Conservation (phyloP, 2,888 invertebrate genomes). For the Nycteola revayana region DNA sequence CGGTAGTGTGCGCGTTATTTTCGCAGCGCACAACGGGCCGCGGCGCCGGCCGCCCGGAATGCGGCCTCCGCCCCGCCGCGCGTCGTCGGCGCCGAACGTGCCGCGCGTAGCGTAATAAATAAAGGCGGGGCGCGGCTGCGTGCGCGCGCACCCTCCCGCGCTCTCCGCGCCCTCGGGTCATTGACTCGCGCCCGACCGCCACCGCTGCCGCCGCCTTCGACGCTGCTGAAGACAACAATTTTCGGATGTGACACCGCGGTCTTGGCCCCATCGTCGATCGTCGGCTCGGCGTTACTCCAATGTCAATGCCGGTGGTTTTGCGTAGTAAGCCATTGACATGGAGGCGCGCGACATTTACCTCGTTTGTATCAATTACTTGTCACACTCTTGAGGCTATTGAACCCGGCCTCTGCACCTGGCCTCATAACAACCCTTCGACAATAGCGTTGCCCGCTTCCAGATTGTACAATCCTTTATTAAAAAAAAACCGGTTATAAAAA, state of each 20-base stretch:
- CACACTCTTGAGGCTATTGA: constrained; percentile 48
- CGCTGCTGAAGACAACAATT: constrained; percentile 65
- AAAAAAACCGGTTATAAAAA: constrained; percentile 47
- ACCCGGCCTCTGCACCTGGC: constrained; percentile 50
- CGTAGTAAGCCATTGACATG: constrained; percentile 21
- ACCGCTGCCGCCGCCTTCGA: constrained; percentile 45
- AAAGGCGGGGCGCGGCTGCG: constrained; percentile 80
- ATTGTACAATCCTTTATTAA: constrained; percentile 33
- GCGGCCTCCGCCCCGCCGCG: constrained; percentile 75
- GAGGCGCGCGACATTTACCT: constrained; percentile 9
- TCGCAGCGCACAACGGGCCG: constrained; percentile 55
- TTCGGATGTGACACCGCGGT: constrained; percentile 57
- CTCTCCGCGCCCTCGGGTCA: constrained; percentile 72
- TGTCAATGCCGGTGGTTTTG: constrained; percentile 69
- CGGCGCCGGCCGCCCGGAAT: constrained; percentile 67
- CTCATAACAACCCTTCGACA: constrained; percentile 27
- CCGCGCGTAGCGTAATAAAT: constrained; percentile 80
- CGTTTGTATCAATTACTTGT: constrained; percentile 33
- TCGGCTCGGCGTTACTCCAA: constrained; percentile 50
- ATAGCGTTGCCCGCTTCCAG: constrained; percentile 15
- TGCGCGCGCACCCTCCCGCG: constrained; percentile 80
- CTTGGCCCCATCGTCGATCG: constrained; percentile 52
- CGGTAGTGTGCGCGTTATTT: constrained; percentile 66
- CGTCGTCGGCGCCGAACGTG: constrained; percentile 63
- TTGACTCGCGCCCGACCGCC: constrained; percentile 63